These are phyloP conservation scores for Psettodes erumei DNA, from an alignment of 2,113 vertebrate species.

Conservation along the genomic window DNA sequence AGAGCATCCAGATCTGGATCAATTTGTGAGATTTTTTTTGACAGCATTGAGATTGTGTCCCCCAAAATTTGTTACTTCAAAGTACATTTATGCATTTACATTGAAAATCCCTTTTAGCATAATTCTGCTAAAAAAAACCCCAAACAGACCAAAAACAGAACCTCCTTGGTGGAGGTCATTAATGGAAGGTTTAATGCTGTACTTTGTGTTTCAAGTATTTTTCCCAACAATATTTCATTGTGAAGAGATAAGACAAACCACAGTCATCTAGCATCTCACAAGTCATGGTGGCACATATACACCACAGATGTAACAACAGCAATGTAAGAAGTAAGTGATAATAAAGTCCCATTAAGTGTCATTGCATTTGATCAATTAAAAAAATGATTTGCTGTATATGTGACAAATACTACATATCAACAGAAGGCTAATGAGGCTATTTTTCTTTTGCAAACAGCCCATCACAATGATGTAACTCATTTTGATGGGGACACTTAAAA, in stretches of 20 bases:
- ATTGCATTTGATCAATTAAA: not conserved
- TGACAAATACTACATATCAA: not conserved
- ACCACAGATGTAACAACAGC: not conserved
- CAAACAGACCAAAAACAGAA: no score
- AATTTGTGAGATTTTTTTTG: no score
- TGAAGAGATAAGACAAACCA: not conserved
- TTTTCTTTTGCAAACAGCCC: slow-evolving; percentile 17
- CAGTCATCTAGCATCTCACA: not conserved
- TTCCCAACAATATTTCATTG: not conserved
- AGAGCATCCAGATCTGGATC: no score
- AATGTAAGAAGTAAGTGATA: not conserved
- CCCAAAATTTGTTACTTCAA: no score
- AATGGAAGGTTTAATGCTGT: not conserved
- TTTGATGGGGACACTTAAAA: slow-evolving; percentile 17
- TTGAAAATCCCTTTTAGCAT: no score
- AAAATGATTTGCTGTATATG: not conserved
- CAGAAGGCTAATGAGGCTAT: not conserved
- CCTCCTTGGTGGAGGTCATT: no score
- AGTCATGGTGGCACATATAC: not conserved
- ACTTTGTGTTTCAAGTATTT: not conserved
- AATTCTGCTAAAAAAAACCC: no score
- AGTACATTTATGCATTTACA: no score
- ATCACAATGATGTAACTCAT: slow-evolving; percentile 14
- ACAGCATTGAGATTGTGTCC: no score
- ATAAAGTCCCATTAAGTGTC: not conserved